Base-by-base conservation (phyloP, 2,113 vertebrate genomes). In the Malurus elegans region DNA sequence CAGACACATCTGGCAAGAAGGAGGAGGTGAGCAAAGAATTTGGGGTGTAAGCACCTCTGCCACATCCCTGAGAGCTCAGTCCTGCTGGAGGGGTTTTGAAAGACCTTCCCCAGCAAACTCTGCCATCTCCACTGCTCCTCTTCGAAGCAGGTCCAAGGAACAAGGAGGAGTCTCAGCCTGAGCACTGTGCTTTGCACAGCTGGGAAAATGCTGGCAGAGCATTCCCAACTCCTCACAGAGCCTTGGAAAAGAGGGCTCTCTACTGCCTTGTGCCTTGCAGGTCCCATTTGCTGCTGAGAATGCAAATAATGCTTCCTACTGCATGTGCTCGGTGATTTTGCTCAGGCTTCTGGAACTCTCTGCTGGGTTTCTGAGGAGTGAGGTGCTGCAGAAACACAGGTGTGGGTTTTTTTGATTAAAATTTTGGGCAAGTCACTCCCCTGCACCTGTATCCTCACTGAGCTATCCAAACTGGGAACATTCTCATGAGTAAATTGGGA, bases 301-400 rank as follows among this genome's bases (percentile, higher is more conserved):
- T 24, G 17, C n/a, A 83, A 83, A 25, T 9, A 12, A 25, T 1
- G 6, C n/a, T 87, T 62, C 31, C 61, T 8, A 1, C 1, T n/a
- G 31, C 29, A 11, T 0, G 0, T 6, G 8, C 14, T 18, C 9
- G 45, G 32, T 9, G 28, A 24, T 64, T 60, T 48, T 72, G n/a
- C 56, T 50, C 58, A 56, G 17, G 24, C 21, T 91, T 56, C 48
- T 51, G 34, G 28, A 15, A 4, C 29, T 71, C 51, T 64, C 57
- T 32, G 14, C 20, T 3, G 8, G 16, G 19, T 56, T 82, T 92
- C 26, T 47, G 21, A 29, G 38, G 24, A 15, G 15, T 14, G 12
- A 56, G 24, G 0, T 26, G 60, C 60, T 85, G 53, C 66, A 78
- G n/a, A 73, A 84, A 48, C 4, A 8, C 28, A 36, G 10, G 7